Base-by-base conservation (phyloP, 2,113 vertebrate species). In the Piaya cayana region DNA sequence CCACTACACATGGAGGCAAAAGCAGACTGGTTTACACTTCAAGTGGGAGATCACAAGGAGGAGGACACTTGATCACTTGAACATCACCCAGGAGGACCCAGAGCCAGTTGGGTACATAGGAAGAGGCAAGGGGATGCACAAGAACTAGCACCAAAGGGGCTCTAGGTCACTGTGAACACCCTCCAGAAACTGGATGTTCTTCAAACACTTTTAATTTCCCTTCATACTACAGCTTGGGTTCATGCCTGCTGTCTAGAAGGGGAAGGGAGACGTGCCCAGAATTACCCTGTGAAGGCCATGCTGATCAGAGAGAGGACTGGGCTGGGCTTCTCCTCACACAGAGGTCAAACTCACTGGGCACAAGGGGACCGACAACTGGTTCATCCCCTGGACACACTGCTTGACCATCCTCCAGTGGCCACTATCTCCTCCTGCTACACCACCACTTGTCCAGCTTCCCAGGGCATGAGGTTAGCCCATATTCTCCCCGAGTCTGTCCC, bases 91-190 rank as follows among this genome's bases (percentile, higher is more conserved):
- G 67, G 37, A 59, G 71, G 30, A 86, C 25, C 36, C 49, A 58
- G 12, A 15, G 27, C 18, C 43, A n/a, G 21, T 1, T 0, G 32
- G 5, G 5, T 37, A 27, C 27, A 5, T 8, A 17, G 43, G 20
- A 83, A 45, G 13, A 55, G 9, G 9, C 11, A 11, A 67, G 18
- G 22, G 14, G 7, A 47, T 1, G 2, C 11, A 50, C 5, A 7
- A 65, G 63, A 52, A 77, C 50, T 21, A 64, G 34, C 1, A 7
- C 7, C 34, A 34, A 56, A 59, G 15, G 5, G 32, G 7, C 9
- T 90, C 36, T 21, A 45, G 17, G 27, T 80, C 67, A 80, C 53
- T 17, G 11, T 29, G 17, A 90, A 62, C 27, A 67, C 16, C 5
- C 12, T 82, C 19, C 42, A 83, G 59, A 72, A 49, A 74, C 13